Evolutionary conservation across 2,797 vertebrate species (phyloP).

Genomic region (Epinephelus malabaricus): DNA sequence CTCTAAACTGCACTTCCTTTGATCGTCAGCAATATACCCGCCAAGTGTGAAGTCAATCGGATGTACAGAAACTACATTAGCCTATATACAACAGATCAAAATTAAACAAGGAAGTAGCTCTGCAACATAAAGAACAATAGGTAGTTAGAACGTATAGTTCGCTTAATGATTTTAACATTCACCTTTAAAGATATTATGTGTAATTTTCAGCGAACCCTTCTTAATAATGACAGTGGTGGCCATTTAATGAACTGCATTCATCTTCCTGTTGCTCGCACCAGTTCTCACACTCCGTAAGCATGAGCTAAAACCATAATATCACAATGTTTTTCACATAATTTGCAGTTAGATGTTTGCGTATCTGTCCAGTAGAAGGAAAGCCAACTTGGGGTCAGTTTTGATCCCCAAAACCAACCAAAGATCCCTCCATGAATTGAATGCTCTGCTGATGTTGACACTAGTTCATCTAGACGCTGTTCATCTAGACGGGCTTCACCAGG

Average conservation of each 20-base stretch:
- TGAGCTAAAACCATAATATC: not conserved
- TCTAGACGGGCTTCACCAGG: no score
- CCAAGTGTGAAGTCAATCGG: no score
- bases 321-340: not conserved
- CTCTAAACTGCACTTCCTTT: no score
- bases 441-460: no score
- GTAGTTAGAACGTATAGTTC: not conserved
- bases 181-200: not conserved
- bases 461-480: no score
- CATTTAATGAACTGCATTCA: no score
- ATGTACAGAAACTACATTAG: not conserved
- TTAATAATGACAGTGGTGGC: no score
- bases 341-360: not conserved
- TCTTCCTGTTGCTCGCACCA: no score
- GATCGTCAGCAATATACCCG: no score
- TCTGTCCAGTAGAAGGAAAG: not conserved
- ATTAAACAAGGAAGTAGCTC: conserved; percentile 9
- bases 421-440: no score
- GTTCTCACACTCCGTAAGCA: no score
- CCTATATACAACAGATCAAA: conserved; percentile 2
- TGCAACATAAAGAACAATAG: not conserved
- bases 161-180: conserved; percentile 2
- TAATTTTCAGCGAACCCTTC: no score
- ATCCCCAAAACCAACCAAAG: not conserved
- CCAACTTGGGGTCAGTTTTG: not conserved